Percentiles rank a stretch among this genome's conserved stretches.
Evolutionary conservation across 2,797 vertebrate genomes (phyloP).

Genomic region (Pterois miles): DNA sequence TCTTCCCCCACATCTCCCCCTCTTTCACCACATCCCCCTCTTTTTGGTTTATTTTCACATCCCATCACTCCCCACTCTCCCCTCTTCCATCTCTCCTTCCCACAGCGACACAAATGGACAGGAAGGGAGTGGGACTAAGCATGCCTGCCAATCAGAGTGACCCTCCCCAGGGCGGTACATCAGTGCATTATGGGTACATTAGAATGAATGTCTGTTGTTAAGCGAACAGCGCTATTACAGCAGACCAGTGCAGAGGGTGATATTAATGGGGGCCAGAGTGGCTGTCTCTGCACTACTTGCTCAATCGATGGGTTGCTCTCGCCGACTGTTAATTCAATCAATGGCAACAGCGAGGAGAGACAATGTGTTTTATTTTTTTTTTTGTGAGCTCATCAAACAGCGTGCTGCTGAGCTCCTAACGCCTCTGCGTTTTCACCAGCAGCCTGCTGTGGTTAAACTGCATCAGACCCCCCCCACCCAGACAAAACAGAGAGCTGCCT

Average conservation of each 20-base stretch:
- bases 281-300: slow-evolving; percentile 13
- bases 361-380: neutral
- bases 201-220: slow-evolving; percentile 51
- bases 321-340: slow-evolving; percentile 60
- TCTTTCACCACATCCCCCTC: slow-evolving; percentile 29
- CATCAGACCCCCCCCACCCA: neutral
- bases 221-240: slow-evolving; percentile 32
- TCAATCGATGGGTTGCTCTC: slow-evolving; percentile 47
- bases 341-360: slow-evolving; percentile 1
- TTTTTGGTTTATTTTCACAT: slow-evolving; percentile 57
- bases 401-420: neutral
- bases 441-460: slow-evolving; percentile 13
- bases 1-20: slow-evolving; percentile 6
- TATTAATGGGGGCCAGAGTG: slow-evolving; percentile 49
- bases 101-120: slow-evolving; percentile 27
- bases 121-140: neutral
- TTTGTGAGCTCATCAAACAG: slow-evolving; percentile 33
- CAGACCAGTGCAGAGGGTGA: slow-evolving; percentile 25
- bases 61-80: neutral
- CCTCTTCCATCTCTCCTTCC: slow-evolving; percentile 32
- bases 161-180: slow-evolving; percentile 7
- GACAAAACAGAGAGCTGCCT: slow-evolving; percentile 14
- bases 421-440: slow-evolving; percentile 1
- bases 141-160: slow-evolving; percentile 18
- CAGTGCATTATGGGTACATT: slow-evolving; percentile 63